phyloP scores from a whole-genome alignment of 2,797 vertebrate species.

The Crypturellus tataupa region DNA sequence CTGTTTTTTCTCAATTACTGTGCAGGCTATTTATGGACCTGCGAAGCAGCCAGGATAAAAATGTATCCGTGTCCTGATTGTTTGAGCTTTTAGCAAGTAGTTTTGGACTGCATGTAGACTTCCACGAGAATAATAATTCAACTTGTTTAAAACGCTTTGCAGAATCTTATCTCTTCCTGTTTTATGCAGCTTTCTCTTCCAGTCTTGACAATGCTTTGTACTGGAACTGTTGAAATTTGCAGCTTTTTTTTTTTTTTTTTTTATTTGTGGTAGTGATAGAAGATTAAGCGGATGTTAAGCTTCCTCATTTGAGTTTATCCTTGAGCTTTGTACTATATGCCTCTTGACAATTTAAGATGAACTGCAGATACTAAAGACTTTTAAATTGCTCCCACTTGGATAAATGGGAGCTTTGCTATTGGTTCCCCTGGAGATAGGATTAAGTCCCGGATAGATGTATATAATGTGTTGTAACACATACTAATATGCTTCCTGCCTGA shows the following conservation, averaged over 20 bases:
- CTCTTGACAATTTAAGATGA: background rate
- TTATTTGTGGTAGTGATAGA: background rate
- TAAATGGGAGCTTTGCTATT: background rate
- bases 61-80: background rate
- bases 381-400: background rate
- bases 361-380: background rate
- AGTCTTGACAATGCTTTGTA: background rate
- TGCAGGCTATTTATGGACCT: background rate
- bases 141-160: background rate
- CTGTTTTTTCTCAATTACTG: slow-evolving; percentile 2
- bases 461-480: background rate
- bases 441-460: background rate
- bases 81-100: slow-evolving; percentile 17
- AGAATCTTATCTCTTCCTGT: background rate
- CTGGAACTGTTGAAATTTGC: background rate
- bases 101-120: background rate
- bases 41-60: background rate
- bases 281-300: background rate
- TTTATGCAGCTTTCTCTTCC: background rate
- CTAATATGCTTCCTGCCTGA: background rate
- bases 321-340: background rate
- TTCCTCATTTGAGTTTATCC: background rate
- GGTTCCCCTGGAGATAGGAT: background rate
- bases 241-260: background rate
- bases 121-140: background rate